A percentile compares a stretch with the other conserved stretches of the same genome.
Evolutionary conservation across 2,888 invertebrate species (phyloP).

Genomic region (Lasius platythorax): DNA sequence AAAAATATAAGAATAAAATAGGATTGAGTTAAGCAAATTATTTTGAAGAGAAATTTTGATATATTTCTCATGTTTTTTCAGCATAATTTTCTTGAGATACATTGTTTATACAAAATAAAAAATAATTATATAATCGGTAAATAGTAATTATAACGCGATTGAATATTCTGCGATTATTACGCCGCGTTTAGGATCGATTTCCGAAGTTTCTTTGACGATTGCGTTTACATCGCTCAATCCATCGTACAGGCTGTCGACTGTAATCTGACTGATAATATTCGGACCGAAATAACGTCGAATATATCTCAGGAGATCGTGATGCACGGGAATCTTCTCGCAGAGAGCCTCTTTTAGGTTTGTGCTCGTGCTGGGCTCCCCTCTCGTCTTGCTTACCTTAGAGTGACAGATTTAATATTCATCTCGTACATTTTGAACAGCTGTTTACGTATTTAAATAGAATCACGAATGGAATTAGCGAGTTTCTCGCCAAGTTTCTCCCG

Average conservation of each 20-base stretch:
- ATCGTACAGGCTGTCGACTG: slow-evolving; percentile 79
- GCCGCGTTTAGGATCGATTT: slow-evolving; percentile 75
- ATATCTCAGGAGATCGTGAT: slow-evolving; percentile 79
- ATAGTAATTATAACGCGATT: not conserved
- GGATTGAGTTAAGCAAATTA: not conserved
- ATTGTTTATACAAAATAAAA: not conserved
- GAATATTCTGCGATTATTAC: slow-evolving; percentile 65
- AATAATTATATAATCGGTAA: not conserved
- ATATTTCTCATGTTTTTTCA: not conserved
- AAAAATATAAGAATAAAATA: not conserved
- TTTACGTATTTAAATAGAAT: not conserved
- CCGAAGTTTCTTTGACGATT: slow-evolving; percentile 79
- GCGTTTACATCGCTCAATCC: slow-evolving; percentile 77
- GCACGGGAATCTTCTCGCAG: slow-evolving; percentile 81
- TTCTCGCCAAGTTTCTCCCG: not conserved
- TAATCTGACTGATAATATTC: slow-evolving; percentile 77
- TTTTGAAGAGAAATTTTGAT: not conserved
- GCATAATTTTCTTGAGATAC: not conserved
- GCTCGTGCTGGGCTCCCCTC: slow-evolving; percentile 79
- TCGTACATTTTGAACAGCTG: not conserved
- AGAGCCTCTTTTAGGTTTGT: slow-evolving; percentile 80
- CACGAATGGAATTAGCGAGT: not conserved
- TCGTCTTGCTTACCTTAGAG: slow-evolving; percentile 71
- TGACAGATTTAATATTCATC: slow-evolving; percentile 6
- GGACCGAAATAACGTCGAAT: slow-evolving; percentile 77